Evolutionary conservation across 2,888 invertebrate genomes (phyloP).

Genomic region (Pristionchus entomophagus): DNA sequence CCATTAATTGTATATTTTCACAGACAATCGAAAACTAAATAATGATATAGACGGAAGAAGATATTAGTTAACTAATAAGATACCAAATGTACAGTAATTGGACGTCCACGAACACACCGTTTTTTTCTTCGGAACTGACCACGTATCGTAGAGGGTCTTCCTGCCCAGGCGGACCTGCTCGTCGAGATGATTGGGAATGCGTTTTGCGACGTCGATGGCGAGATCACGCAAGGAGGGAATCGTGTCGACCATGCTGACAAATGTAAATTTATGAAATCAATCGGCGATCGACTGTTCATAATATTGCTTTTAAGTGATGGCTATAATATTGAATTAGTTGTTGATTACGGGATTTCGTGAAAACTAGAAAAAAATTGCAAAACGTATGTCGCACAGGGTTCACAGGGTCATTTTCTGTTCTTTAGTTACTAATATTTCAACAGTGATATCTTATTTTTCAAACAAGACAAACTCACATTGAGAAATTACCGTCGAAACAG

Average conservation of each 20-base stretch:
- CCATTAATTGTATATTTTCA: conserved; percentile 1
- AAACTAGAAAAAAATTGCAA: too few species aligned
- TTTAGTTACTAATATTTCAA: too few species aligned
- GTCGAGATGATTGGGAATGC: conserved; percentile 42
- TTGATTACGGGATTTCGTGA: too few species aligned
- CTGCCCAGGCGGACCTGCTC: conserved; percentile 12
- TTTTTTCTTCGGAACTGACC: neutral
- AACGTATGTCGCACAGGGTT: too few species aligned
- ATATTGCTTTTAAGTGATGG: neutral
- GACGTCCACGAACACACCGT: neutral
- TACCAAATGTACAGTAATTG: too few species aligned
- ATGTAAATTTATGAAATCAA: too few species aligned
- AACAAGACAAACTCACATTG: conserved; percentile 62
- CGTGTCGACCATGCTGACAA: neutral
- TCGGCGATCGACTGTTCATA: too few species aligned
- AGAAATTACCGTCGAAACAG: conserved; percentile 68
- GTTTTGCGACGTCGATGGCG: conserved; percentile 7
- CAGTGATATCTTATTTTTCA: too few species aligned
- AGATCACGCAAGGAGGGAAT: conserved; percentile 20
- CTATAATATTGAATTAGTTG: too few species aligned
- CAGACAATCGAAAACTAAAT: neutral
- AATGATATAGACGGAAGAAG: neutral
- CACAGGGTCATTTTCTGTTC: too few species aligned
- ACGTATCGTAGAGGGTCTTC: conserved; percentile 47
- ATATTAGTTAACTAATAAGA: too few species aligned